phyloP scores from a whole-genome alignment of 30 jellyfish, hydroid and myxozoan genomes.

The Rhopilema esculentum region DNA sequence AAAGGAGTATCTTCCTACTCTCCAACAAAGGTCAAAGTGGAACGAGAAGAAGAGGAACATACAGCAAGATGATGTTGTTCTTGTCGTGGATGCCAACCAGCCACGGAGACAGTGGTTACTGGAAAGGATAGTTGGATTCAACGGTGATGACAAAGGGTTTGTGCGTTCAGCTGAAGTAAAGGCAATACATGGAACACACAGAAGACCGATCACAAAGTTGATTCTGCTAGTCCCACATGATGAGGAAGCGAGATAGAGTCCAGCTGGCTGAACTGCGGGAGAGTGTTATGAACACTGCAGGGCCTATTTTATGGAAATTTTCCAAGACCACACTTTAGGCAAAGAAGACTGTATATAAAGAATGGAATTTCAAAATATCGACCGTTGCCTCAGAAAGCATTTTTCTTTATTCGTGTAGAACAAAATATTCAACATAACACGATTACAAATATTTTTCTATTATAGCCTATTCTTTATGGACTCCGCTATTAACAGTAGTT shows the following conservation, averaged over 20 bases:
- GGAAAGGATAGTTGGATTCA: slow-evolving; percentile 33
- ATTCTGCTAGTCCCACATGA: slow-evolving; percentile 30
- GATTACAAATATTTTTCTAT: no score
- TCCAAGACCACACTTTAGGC: no score
- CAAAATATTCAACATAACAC: no score
- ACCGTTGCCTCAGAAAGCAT: no score
- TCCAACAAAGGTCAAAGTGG: slow-evolving; percentile 44
- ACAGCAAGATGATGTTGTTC: slow-evolving; percentile 26
- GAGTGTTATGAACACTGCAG: slow-evolving; percentile 35
- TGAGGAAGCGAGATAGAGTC: slow-evolving; percentile 46
- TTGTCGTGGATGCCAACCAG: slow-evolving; percentile 31
- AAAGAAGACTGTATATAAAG: no score
- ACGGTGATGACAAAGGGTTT: slow-evolving; percentile 33
- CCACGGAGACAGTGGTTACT: slow-evolving; percentile 48
- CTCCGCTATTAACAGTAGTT: no score
- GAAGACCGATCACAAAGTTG: slow-evolving; percentile 36
- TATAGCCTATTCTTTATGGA: no score
- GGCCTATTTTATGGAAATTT: no score
- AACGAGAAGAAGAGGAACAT: slow-evolving; percentile 30
- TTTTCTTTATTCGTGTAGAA: no score
- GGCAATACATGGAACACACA: slow-evolving; percentile 7
- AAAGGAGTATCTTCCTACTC: slow-evolving; percentile 31
- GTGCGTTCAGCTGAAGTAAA: slow-evolving; percentile 31
- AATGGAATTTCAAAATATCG: no score
- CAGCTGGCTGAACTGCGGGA: slow-evolving; percentile 60